Evolutionary conservation across 2,113 vertebrate genomes (phyloP).

Genomic region (Chloroceryle aenea): DNA sequence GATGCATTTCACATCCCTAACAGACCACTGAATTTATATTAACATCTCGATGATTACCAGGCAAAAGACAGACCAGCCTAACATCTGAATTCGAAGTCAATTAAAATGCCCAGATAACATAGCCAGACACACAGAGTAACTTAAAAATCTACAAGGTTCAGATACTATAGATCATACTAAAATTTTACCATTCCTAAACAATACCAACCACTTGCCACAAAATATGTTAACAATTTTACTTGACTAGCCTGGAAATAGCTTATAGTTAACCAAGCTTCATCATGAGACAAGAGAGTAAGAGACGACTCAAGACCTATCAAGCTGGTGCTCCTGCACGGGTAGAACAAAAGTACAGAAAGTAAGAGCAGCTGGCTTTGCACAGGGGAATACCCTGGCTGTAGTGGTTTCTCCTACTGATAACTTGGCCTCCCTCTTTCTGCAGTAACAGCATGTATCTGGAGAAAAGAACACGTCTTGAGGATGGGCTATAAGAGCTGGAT

Average conservation of each 20-base stretch:
- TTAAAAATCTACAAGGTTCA: background rate
- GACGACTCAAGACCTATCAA: background rate
- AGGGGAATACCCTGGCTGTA: background rate
- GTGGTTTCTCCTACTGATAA: background rate
- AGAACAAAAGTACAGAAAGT: background rate
- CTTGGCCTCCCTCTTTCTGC: background rate
- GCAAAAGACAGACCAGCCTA: background rate
- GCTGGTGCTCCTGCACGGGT: background rate
- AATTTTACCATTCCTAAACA: background rate
- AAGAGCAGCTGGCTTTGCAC: background rate
- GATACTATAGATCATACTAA: background rate
- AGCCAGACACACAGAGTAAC: background rate
- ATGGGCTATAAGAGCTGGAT: background rate
- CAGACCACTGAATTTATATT: background rate
- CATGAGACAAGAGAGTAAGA: background rate
- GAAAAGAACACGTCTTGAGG: background rate
- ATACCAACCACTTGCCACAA: background rate
- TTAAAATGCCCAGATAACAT: slow-evolving; percentile 8
- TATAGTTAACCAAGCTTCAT: background rate
- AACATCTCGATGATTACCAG: background rate
- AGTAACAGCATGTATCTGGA: background rate
- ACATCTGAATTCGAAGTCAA: background rate
- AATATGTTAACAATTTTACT: background rate
- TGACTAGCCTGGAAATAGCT: background rate
- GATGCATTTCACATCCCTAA: slow-evolving; percentile 33